Evolutionary conservation across 2,113 vertebrate genomes (phyloP).

Genomic region (Festucalex cinctus): DNA sequence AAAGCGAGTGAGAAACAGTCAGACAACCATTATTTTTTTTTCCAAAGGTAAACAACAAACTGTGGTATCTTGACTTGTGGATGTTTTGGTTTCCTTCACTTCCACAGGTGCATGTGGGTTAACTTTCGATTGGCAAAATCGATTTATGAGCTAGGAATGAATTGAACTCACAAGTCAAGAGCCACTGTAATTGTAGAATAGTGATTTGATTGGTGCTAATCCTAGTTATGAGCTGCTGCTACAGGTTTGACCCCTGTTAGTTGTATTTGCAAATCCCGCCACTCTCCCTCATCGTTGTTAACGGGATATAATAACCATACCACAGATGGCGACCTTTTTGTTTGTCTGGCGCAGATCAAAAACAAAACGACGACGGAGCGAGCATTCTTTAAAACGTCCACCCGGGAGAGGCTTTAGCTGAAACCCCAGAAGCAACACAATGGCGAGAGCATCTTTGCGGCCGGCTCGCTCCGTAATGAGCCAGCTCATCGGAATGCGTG

Average conservation of each 20-base stretch:
- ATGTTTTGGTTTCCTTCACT: too few species aligned
- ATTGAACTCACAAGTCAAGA: too few species aligned
- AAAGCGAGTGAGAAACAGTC: too few species aligned
- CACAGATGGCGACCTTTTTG: background rate
- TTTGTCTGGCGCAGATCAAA: background rate
- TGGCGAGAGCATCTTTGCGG: background rate
- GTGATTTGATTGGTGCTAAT: too few species aligned
- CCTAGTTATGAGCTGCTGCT: too few species aligned
- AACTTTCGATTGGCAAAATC: too few species aligned
- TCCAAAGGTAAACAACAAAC: too few species aligned
- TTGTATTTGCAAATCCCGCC: background rate
- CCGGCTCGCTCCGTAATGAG: background rate
- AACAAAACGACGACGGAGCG: background rate
- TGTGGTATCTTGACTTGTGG: too few species aligned
- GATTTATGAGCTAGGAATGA: too few species aligned
- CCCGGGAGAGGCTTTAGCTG: background rate
- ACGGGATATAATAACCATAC: background rate
- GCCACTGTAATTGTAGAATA: too few species aligned
- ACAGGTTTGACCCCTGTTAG: background rate
- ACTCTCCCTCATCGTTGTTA: background rate
- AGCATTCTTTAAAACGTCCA: background rate
- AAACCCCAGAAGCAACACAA: slow-evolving; percentile 1
- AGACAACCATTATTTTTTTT: too few species aligned
- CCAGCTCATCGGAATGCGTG: slow-evolving; percentile 4
- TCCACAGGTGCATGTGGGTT: too few species aligned